Percentiles rank a stretch among this genome's conserved stretches.
These are phyloP conservation scores for Eupsittula cactorum DNA, from an alignment of 2,113 vertebrate genomes.

Conservation along the genomic window DNA sequence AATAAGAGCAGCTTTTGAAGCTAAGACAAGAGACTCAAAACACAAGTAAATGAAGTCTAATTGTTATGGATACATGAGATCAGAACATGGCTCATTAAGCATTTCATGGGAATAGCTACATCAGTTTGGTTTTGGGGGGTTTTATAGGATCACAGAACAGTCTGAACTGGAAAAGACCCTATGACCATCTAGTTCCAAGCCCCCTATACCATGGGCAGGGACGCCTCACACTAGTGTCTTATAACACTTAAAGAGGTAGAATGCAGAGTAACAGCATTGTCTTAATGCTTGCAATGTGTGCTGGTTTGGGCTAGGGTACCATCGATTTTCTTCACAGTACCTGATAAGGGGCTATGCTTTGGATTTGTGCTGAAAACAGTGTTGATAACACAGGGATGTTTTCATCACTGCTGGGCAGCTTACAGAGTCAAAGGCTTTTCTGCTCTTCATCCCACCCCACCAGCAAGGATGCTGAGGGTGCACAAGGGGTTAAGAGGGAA, in stretches of 20 bases:
- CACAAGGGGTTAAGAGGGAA: neutral
- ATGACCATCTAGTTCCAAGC: neutral
- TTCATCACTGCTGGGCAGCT: neutral
- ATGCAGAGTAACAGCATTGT: neutral
- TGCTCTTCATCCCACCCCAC: neutral
- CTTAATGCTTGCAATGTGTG: neutral
- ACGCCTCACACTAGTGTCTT: neutral
- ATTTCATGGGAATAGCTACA: neutral
- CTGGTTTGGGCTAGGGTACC: neutral
- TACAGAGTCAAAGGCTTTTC: neutral
- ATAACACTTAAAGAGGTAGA: neutral
- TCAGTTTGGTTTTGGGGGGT: neutral
- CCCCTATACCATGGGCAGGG: neutral
- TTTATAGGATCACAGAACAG: neutral
- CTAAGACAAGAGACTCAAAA: neutral
- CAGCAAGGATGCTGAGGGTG: rapidly evolving
- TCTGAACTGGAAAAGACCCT: neutral
- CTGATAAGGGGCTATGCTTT: neutral
- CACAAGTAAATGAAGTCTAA: neutral
- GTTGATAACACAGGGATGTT: neutral
- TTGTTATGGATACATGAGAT: neutral
- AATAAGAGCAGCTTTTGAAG: neutral
- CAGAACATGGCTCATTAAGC: neutral
- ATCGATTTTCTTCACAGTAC: neutral
- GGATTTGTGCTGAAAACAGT: neutral